Percentiles rank a stretch among this genome's conserved stretches.
Evolutionary conservation across 2,888 invertebrate species (phyloP).

Genomic region (Junonia oenone): DNA sequence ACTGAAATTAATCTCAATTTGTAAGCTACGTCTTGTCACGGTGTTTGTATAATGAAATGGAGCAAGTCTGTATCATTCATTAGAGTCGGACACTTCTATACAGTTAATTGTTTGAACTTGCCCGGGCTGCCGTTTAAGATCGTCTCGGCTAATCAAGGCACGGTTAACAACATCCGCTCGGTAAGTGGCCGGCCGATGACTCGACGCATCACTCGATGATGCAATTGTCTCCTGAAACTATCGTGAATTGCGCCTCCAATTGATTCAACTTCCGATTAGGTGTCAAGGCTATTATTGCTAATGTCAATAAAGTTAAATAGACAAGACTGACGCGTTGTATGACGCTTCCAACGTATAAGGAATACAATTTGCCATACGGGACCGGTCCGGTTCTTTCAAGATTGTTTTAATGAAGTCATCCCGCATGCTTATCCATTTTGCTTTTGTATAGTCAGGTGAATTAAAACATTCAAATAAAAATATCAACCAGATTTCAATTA

Average conservation of each 20-base stretch:
- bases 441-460: neutral
- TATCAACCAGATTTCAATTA: too few relatives aligned
- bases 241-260: slow-evolving; percentile 55
- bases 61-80: slow-evolving; percentile 74
- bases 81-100: slow-evolving; percentile 77
- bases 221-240: slow-evolving; percentile 61
- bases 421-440: neutral
- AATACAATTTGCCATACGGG: neutral
- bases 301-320: slow-evolving; percentile 50
- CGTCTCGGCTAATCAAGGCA: slow-evolving; percentile 74
- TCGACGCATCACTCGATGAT: slow-evolving; percentile 61
- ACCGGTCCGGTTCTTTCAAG: neutral
- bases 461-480: neutral
- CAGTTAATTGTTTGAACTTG: slow-evolving; percentile 79
- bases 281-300: slow-evolving; percentile 55
- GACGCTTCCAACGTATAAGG: neutral
- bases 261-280: slow-evolving; percentile 67
- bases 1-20: slow-evolving; percentile 75
- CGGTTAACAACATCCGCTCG: slow-evolving; percentile 75
- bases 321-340: slow-evolving; percentile 8
- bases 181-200: slow-evolving; percentile 72
- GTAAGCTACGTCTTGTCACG: slow-evolving; percentile 69
- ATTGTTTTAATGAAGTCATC: neutral
- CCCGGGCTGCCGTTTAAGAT: slow-evolving; percentile 69
- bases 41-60: slow-evolving; percentile 74